Evolutionary conservation across 2,797 vertebrate species (phyloP).

Genomic region (Denticeps clupeoides): DNA sequence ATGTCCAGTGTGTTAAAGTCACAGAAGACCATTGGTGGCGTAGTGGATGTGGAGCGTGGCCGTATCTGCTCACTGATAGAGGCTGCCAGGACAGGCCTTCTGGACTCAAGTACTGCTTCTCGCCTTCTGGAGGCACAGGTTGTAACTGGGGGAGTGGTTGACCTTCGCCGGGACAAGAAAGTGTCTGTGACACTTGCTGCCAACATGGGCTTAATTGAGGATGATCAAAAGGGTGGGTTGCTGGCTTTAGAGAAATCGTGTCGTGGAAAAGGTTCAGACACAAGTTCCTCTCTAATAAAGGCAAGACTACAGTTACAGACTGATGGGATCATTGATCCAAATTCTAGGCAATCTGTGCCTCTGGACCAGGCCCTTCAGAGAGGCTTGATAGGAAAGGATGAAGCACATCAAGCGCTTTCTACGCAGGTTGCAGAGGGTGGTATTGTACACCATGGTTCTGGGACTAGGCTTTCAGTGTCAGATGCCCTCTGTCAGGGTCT

Average conservation of each 20-base stretch:
- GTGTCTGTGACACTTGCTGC: constrained; percentile 84
- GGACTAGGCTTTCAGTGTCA: constrained; percentile 71
- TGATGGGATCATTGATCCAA: constrained; percentile 73
- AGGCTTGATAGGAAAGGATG: constrained; percentile 58
- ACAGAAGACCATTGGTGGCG: constrained; percentile 76
- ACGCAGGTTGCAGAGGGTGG: constrained; percentile 83
- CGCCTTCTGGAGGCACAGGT: constrained; percentile 84
- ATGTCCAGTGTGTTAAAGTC: constrained; percentile 73
- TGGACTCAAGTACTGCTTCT: constrained; percentile 68
- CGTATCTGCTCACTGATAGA: constrained; percentile 67
- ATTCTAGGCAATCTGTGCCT: constrained; percentile 59
- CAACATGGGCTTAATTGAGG: constrained; percentile 74
- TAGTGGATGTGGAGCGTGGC: constrained; percentile 68
- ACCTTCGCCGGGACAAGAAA: constrained; percentile 76
- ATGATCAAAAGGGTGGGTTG: constrained; percentile 59
- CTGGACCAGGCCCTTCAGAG: constrained; percentile 63
- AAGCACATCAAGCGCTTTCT: constrained; percentile 62
- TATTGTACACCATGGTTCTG: constrained; percentile 78
- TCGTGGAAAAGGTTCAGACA: constrained; percentile 65
- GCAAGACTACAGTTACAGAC: constrained; percentile 78
- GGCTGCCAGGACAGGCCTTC: constrained; percentile 66
- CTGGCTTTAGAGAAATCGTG: constrained; percentile 77
- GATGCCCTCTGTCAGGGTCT: constrained; percentile 67
- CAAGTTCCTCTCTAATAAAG: constrained; percentile 55
- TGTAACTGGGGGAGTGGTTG: constrained; percentile 80